phyloP scores from a whole-genome alignment of 1,140 invertebrate genomes.

The Pemphigus obesinymphae region DNA sequence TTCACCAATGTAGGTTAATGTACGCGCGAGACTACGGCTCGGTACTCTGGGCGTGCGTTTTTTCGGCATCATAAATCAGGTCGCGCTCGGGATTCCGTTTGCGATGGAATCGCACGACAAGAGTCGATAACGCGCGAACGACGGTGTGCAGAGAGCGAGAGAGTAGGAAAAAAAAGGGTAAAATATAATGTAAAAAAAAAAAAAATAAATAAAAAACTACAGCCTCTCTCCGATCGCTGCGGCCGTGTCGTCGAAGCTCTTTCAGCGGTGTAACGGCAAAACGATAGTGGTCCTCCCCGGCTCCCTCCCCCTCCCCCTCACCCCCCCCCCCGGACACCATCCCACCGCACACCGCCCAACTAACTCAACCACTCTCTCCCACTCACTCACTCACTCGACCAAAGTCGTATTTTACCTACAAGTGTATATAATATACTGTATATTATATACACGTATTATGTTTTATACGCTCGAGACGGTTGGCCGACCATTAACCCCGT shows the following conservation, averaged over 20 bases:
- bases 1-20: background rate
- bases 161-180: too few species aligned
- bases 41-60: background rate
- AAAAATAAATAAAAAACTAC: background rate
- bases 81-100: background rate
- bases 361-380: too few species aligned
- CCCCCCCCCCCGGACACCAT: background rate
- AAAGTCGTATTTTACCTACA: too few species aligned
- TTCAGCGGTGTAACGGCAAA: background rate
- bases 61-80: background rate
- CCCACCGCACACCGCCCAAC: background rate
- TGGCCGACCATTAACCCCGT: too few species aligned
- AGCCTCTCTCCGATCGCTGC: too few species aligned
- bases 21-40: background rate
- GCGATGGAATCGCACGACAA: background rate
- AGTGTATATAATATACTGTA: too few species aligned
- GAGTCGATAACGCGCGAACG: constrained; percentile 4
- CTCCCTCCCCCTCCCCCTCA: background rate
- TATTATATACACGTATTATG: too few species aligned
- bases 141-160: too few species aligned
- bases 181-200: too few species aligned
- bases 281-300: background rate
- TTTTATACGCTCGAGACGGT: too few species aligned
- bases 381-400: too few species aligned
- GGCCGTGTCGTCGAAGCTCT: background rate